Percentiles rank a stretch among this genome's conserved stretches.
Conservation (phyloP, 1,140 invertebrate species). For the Anoplolepis gracilipes region DNA sequence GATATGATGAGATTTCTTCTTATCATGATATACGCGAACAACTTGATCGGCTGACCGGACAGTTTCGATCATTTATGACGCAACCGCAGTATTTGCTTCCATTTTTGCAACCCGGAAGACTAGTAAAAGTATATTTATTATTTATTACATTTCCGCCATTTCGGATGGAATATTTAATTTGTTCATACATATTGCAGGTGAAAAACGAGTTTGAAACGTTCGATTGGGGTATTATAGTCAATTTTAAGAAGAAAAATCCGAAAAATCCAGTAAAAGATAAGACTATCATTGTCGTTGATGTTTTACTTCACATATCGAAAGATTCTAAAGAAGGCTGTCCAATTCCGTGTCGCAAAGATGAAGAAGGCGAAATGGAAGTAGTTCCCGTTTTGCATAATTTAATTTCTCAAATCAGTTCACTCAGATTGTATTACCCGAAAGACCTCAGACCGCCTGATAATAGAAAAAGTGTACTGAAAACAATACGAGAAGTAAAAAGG, state of each 20-base stretch:
- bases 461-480: slow-evolving; percentile 94
- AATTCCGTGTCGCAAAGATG: slow-evolving; percentile 88
- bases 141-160: not conserved
- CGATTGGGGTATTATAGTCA: slow-evolving; percentile 98
- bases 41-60: slow-evolving; percentile 90
- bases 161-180: not conserved
- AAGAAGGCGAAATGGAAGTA: slow-evolving; percentile 95
- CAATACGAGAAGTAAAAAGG: slow-evolving; percentile 95
- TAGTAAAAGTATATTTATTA: slow-evolving; percentile 92
- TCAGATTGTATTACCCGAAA: slow-evolving; percentile 95
- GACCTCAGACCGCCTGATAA: slow-evolving; percentile 95
- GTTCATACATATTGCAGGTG: slow-evolving; percentile 87
- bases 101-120: slow-evolving; percentile 96
- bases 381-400: slow-evolving; percentile 94
- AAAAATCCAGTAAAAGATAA: slow-evolving; percentile 88
- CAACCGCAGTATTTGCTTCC: slow-evolving; percentile 96
- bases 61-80: slow-evolving; percentile 93
- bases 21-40: slow-evolving; percentile 95
- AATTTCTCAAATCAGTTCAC: slow-evolving; percentile 95
- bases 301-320: slow-evolving; percentile 91
- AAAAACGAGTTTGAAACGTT: slow-evolving; percentile 95
- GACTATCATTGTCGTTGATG: slow-evolving; percentile 91
- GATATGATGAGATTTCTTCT: slow-evolving; percentile 92
- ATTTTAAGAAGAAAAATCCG: slow-evolving; percentile 92
- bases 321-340: slow-evolving; percentile 87